Evolutionary conservation across 92 coral and sea anemone genomes (phyloP).

Genomic region (Umimayanthus chanpuru): DNA sequence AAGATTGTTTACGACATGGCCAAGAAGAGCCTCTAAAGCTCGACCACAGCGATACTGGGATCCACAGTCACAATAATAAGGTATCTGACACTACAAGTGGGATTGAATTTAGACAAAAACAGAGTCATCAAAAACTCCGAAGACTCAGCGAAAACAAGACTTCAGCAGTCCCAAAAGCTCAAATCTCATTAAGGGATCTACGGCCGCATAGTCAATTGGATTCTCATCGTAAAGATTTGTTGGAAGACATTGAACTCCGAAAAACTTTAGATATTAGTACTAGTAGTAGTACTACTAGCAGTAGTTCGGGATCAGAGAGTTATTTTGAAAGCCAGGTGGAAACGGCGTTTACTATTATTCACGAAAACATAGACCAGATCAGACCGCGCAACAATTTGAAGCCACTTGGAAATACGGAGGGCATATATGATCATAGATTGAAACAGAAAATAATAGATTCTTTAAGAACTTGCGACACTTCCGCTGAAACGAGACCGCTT

Average conservation of each 20-base stretch:
- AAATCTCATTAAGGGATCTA: not conserved
- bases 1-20: not conserved
- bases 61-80: not conserved
- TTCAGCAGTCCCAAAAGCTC: not conserved
- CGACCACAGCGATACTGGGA: not conserved
- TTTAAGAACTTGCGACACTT: slow-evolving; percentile 23
- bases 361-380: slow-evolving; percentile 24
- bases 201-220: not conserved
- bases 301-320: slow-evolving; percentile 37
- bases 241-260: not conserved
- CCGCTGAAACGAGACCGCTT: slow-evolving; percentile 15
- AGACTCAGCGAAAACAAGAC: slow-evolving; percentile 25
- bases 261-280: slow-evolving; percentile 7
- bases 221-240: slow-evolving; percentile 9
- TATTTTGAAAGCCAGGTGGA: slow-evolving; percentile 36
- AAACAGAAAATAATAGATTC: slow-evolving; percentile 24
- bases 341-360: slow-evolving; percentile 29
- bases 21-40: not conserved
- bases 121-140: slow-evolving; percentile 37
- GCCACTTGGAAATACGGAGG: not conserved
- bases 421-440: slow-evolving; percentile 25
- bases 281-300: not conserved
- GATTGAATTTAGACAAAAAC: not conserved
- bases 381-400: slow-evolving; percentile 14
- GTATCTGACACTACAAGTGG: not conserved